Base-by-base conservation (phyloP, 2,888 invertebrate genomes). In the Melinaea marsaeus region DNA sequence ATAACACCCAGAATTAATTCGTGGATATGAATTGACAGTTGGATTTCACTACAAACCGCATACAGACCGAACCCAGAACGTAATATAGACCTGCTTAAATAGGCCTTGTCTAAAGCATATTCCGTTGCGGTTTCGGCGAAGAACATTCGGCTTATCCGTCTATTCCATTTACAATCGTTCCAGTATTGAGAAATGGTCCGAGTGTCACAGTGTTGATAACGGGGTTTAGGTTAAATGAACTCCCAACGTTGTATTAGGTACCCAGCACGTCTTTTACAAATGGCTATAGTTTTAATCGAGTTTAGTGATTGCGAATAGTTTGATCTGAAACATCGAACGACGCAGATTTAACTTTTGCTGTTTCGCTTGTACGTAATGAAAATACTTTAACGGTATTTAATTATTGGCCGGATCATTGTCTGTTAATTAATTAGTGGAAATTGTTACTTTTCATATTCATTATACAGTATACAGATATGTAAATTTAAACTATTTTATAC, bases 201-300 rank as follows among this genome's bases (percentile, higher is more conserved):
- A 56, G 56, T 60, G 58, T 58, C 63, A 65, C 55, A 35, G 60
- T 61, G 61, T 65, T 66, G 59, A 57, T 45, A 60, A 58, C 33
- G 45, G 47, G 37, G 7, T 56, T 58, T 55, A 33, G 46, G 58
- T 45, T 60, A 54, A 60, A 55, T 60, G 59, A 51, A 51, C 51
- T 22, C 42, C 42, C 2, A 42, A 9, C 6, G 42, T 42, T 66
- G 62, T 69, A 74, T 71, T 71, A 69, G 61, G 54, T 64, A 68
- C 58, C 63, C 67, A 63, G 61, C 67, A 75, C 73, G 73, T 74
- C 74, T 73, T 76, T 73, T 76, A 75, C 76, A 79, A 81, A 85
- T 81, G 76, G 72, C 69, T 63, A 64, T 81, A 83, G 86, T 85
- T 86, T 82, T 79, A 84, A 86, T 85, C 80, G 84, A 83, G 81